Evolutionary conservation across 2,888 invertebrate genomes (phyloP).

Genomic region (Flexamia atlantica): DNA sequence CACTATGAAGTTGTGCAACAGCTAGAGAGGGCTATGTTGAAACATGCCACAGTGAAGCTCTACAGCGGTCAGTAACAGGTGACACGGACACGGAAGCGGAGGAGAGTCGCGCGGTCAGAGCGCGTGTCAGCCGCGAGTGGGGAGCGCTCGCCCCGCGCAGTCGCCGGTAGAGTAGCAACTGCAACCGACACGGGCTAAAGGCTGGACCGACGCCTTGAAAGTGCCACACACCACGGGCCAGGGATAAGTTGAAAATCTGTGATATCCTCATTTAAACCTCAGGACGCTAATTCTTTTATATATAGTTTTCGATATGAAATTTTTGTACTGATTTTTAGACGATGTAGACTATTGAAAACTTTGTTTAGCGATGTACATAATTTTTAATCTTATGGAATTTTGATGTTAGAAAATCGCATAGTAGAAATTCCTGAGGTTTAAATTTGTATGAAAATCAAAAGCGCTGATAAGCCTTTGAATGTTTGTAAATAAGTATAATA

Average conservation of each 20-base stretch:
- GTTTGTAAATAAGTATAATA: slow-evolving; percentile 60
- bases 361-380: slow-evolving; percentile 50
- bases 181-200: slow-evolving; percentile 13
- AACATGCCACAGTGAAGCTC: too few species aligned
- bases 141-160: slow-evolving; percentile 31
- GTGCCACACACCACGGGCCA: slow-evolving; percentile 49
- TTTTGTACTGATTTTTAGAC: slow-evolving; percentile 25
- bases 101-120: slow-evolving; percentile 15
- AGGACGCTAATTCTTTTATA: slow-evolving; percentile 57
- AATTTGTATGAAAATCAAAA: slow-evolving; percentile 58
- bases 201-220: slow-evolving; percentile 25
- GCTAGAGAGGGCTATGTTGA: too few species aligned
- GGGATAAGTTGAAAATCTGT: slow-evolving; percentile 61
- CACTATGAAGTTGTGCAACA: too few species aligned
- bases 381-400: slow-evolving; percentile 17
- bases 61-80: too few species aligned
- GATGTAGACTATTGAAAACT: slow-evolving; percentile 9
- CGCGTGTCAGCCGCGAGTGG: neutral
- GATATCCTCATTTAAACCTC: slow-evolving; percentile 61
- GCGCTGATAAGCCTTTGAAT: slow-evolving; percentile 52
- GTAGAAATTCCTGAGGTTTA: slow-evolving; percentile 51
- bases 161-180: slow-evolving; percentile 36
- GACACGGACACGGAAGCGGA: too few species aligned
- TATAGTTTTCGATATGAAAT: slow-evolving; percentile 34
- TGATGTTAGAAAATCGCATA: slow-evolving; percentile 28